These are phyloP conservation scores for Dolomedes plantarius DNA, from an alignment of 2,888 invertebrate species.

Conservation along the genomic window DNA sequence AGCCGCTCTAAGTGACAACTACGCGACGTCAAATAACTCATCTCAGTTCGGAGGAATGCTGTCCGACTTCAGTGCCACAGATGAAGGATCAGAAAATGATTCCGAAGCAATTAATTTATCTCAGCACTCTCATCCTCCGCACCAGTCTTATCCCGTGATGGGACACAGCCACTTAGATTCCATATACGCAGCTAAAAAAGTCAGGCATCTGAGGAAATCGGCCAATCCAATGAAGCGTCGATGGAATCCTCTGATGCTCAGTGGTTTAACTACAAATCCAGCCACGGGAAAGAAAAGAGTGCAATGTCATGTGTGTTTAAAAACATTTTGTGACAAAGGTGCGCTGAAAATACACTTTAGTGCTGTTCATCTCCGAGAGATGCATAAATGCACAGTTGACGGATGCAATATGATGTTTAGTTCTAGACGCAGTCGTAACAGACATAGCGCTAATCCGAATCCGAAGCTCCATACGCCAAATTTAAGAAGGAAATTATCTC, in stretches of 20 bases:
- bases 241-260: conserved; percentile 79
- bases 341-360: conserved; percentile 99
- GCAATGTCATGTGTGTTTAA: conserved; percentile 97
- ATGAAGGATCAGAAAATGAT: conserved; percentile 79
- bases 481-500: conserved; percentile 92
- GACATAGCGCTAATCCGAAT: conserved; percentile 98
- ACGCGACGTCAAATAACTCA: conserved; percentile 75
- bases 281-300: conserved; percentile 97
- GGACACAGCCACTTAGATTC: conserved; percentile 60
- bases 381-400: conserved; percentile 99
- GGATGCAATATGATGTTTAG: conserved; percentile 99
- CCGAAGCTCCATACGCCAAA: conserved; percentile 98
- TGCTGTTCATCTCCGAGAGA: conserved; percentile 98
- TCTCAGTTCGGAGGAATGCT: conserved; percentile 34
- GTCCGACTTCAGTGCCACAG: conserved; percentile 77
- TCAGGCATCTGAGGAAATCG: conserved; percentile 77
- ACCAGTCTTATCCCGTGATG: conserved; percentile 19
- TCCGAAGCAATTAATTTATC: conserved; percentile 83
- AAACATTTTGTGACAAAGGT: conserved; percentile 99
- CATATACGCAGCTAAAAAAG: conserved; percentile 73
- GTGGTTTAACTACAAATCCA: conserved; percentile 94
- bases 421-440: conserved; percentile 93
- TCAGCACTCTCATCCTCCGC: conserved; percentile 75
- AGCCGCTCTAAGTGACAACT: conserved; percentile 38
- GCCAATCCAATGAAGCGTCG: conserved; percentile 78